Conservation (phyloP, 2,113 vertebrate genomes). For the Ailurus styani region DNA sequence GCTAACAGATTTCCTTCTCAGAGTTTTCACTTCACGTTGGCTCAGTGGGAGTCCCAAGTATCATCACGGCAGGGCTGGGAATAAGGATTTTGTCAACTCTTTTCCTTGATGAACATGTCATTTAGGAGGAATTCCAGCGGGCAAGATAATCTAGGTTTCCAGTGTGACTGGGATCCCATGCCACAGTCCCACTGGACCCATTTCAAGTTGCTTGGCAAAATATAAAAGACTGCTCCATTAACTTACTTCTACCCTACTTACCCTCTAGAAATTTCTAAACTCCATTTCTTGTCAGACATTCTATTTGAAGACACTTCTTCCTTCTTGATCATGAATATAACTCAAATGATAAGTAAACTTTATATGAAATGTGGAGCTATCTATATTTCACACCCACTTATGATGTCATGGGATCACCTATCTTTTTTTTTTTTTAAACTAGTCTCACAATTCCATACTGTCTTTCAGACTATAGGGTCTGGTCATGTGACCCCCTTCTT, state of each 20-base stretch:
- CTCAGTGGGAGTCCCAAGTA: constrained; percentile 21
- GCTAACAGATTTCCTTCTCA: constrained; percentile 13
- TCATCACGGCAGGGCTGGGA: neutral
- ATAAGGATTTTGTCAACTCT: neutral
- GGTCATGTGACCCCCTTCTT: neutral
- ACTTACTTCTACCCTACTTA: neutral
- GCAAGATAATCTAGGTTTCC: neutral
- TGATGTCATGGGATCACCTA: no score
- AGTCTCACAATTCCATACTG: neutral
- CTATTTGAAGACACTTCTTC: neutral
- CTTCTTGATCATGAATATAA: neutral
- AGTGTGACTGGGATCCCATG: neutral
- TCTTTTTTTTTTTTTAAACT: neutral
- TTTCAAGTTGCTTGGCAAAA: neutral
- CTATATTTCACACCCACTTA: neutral
- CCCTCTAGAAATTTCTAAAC: neutral
- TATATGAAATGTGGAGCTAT: neutral
- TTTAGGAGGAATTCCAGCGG: neutral
- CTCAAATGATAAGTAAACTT: neutral
- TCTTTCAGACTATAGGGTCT: neutral
- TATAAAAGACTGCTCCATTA: neutral
- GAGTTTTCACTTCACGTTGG: neutral
- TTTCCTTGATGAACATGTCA: neutral
- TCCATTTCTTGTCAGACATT: neutral
- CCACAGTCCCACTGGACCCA: neutral